Evolutionary conservation across 92 coral and sea anemone species (phyloP), one percentile per base, ranked within the genome.

Genomic region (Isaurus tuberculatus): DNA sequence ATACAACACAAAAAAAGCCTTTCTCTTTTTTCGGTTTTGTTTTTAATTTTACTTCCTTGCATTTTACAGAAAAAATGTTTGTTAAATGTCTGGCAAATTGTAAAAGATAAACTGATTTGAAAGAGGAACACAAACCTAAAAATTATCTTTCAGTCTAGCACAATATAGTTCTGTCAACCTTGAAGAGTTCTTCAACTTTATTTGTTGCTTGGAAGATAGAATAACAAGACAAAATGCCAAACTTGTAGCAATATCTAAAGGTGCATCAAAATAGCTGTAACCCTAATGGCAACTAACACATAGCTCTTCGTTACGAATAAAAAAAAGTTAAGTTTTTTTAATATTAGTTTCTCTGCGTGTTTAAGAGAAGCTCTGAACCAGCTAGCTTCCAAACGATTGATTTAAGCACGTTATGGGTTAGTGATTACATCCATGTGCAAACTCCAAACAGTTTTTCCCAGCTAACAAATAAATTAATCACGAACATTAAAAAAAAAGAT

Each of bases 341-440:
- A n/a, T n/a, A n/a, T n/a, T n/a, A 68, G 32, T 31, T 70, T 34
- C 28, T 20, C n/a, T 19, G 57, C 33, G 11, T 40, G 57, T 42
- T 22, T 69, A n/a, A 29, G 13, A 15, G 27, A 22, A 23, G 30
- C 34, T 8, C n/a, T 16, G 64, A 49, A 48, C 43, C 30, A 43
- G 22, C 14, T 32, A 55, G 36, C 70, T 22, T 4, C 34, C 22
- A 77, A 57, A 4, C 58, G 68, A 77, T 77, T 77, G 82, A 70
- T 40, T 31, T 14, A 23, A 58, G 1, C 46, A 10, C 5, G 82
- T 77, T 70, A 58, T 57, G 82, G 51, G 25, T 23, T 65, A 57
- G 51, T 61, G 32, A 58, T 22, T 19, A 32, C 36, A 44, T 7
- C 79, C 69, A 77, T 77, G 69, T 58, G 82, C 69, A 57, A 25